Conservation (phyloP, 2,888 invertebrate genomes). For the Octodonta nipae region DNA sequence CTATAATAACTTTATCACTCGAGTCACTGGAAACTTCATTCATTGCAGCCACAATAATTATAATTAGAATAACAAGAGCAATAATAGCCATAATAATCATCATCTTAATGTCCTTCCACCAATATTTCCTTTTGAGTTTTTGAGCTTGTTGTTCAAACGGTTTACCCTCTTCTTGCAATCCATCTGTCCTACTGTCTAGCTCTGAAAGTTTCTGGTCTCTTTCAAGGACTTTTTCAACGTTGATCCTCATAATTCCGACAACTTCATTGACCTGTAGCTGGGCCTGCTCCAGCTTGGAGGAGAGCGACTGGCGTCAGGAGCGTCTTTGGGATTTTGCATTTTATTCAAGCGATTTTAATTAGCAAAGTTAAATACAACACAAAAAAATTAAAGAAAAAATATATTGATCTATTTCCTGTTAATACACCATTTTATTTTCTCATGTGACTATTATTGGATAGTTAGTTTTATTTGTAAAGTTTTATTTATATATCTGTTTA, state of each 20-base stretch:
- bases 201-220: conserved; percentile 90
- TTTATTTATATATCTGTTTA: too few relatives aligned
- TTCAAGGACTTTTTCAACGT: conserved; percentile 91
- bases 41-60: too few relatives aligned
- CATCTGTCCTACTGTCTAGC: conserved; percentile 90
- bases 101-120: conserved; percentile 96
- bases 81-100: conserved; percentile 85
- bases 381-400: too few relatives aligned
- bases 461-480: too few relatives aligned
- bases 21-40: too few relatives aligned
- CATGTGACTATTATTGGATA: too few relatives aligned
- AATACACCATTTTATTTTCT: too few relatives aligned
- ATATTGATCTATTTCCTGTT: too few relatives aligned
- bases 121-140: conserved; percentile 90
- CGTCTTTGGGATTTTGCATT: conserved; percentile 19
- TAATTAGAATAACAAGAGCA: conserved; percentile 66
- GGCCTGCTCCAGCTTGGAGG: conserved; percentile 31
- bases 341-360: too few relatives aligned
- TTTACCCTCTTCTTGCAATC: conserved; percentile 83
- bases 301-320: conserved; percentile 19
- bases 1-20: too few relatives aligned
- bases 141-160: conserved; percentile 96
- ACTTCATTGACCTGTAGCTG: conserved; percentile 47
- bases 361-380: too few relatives aligned
- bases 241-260: conserved; percentile 88